These are phyloP conservation scores for Xylophagus ater DNA, from an alignment of 2,888 invertebrate genomes.

Conservation along the genomic window DNA sequence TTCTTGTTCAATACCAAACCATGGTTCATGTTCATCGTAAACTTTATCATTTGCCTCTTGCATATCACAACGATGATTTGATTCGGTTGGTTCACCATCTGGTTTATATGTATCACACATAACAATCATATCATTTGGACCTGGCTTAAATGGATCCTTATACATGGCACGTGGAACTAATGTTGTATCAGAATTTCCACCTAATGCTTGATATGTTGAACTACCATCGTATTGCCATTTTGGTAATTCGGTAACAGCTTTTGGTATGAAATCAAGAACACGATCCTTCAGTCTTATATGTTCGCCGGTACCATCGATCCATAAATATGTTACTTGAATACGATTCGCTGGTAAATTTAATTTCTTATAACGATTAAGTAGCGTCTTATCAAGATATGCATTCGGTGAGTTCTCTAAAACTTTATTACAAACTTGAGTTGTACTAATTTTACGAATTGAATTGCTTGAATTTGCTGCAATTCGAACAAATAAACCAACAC, in stretches of 20 bases:
- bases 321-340: constrained; percentile 55
- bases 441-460: constrained; percentile 18
- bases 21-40: constrained; percentile 49
- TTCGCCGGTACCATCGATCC: constrained; percentile 67
- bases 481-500: constrained; percentile 32
- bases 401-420: constrained; percentile 55
- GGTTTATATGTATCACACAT: constrained; percentile 65
- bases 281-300: constrained; percentile 57
- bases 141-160: constrained; percentile 63
- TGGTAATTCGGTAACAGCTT: constrained; percentile 50
- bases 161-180: constrained; percentile 67
- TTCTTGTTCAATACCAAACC: constrained; percentile 65
- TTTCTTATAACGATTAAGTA: constrained; percentile 58
- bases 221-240: constrained; percentile 69
- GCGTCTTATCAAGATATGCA: constrained; percentile 62
- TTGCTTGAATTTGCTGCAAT: constrained; percentile 1
- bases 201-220: constrained; percentile 53
- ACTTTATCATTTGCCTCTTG: constrained; percentile 45
- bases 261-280: constrained; percentile 55
- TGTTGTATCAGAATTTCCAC: constrained; percentile 60
- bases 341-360: constrained; percentile 46
- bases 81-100: constrained; percentile 39
- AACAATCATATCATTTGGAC: constrained; percentile 60
- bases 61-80: constrained; percentile 43
- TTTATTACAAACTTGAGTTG: constrained; percentile 12